Conservation (phyloP, 1,140 invertebrate genomes). For the Calephelis virginiensis region DNA sequence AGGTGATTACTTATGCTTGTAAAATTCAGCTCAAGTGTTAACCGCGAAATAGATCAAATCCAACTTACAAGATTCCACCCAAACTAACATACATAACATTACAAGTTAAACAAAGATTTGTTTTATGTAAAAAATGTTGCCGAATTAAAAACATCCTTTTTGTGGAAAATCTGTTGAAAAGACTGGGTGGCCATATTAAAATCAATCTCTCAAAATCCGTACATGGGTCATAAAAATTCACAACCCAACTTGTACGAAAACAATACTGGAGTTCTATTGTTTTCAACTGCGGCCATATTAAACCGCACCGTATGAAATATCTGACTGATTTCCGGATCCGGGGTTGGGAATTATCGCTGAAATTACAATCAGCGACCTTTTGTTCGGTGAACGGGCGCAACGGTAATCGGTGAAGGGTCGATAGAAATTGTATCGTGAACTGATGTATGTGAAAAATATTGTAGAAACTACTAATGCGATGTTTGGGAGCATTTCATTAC, state of each 20-base stretch:
- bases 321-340: slow-evolving; percentile 38
- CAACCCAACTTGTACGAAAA: slow-evolving; percentile 28
- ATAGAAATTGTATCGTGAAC: slow-evolving; percentile 9
- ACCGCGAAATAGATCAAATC: no score
- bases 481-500: no score
- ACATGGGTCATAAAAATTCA: slow-evolving; percentile 12
- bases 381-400: slow-evolving; percentile 26
- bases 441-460: no score
- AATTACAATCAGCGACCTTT: slow-evolving; percentile 46
- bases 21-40: no score
- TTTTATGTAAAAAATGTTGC: no score
- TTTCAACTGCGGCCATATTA: slow-evolving; percentile 47
- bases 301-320: slow-evolving; percentile 45
- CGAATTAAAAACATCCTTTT: no score
- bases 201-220: slow-evolving; percentile 8
- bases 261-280: slow-evolving; percentile 40
- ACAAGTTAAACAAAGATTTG: no score
- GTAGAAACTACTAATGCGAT: no score
- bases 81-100: no score
- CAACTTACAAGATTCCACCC: no score
- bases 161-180: background rate
- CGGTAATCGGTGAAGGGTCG: slow-evolving; percentile 3
- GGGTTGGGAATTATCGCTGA: slow-evolving; percentile 37
- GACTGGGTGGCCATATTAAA: background rate
- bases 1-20: no score